phyloP scores from a whole-genome alignment of 1,140 invertebrate genomes.

The Acyrthosiphon pisum region DNA sequence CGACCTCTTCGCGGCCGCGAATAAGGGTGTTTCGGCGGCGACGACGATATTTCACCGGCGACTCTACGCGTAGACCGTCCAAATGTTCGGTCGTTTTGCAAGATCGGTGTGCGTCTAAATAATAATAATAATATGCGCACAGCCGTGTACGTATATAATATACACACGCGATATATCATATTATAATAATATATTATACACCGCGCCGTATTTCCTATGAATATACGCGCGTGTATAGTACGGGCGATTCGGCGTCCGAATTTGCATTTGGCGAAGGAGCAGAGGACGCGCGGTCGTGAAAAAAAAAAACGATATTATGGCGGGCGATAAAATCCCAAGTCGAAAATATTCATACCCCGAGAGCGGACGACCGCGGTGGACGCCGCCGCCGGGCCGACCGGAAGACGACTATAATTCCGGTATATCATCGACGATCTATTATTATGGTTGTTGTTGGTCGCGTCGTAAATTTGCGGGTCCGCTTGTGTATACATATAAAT shows the following conservation, averaged over 20 bases:
- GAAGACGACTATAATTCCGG: constrained; percentile 17
- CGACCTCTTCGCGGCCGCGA: neutral
- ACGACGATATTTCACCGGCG: constrained; percentile 15
- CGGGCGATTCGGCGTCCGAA: neutral
- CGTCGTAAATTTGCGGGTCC: constrained; percentile 9
- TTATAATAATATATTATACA: neutral
- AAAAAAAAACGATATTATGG: neutral
- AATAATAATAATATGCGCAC: too few species aligned
- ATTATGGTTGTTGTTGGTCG: neutral
- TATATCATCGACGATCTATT: constrained; percentile 33
- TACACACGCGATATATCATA: neutral
- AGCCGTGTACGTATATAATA: neutral
- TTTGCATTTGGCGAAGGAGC: neutral
- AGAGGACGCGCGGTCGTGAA: neutral
- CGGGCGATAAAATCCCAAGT: constrained; percentile 41
- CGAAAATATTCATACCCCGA: constrained; percentile 43
- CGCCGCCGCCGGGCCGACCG: neutral
- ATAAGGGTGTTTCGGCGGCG: neutral
- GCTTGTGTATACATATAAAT: neutral
- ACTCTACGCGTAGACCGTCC: neutral
- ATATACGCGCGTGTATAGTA: neutral
- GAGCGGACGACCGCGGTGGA: neutral
- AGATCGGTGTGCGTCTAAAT: neutral
- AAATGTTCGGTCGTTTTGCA: constrained; percentile 35
- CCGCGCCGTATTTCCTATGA: neutral